These are phyloP conservation scores for Caenorhabditis brenneri DNA, from an alignment of 1,140 invertebrate genomes.

Conservation along the genomic window DNA sequence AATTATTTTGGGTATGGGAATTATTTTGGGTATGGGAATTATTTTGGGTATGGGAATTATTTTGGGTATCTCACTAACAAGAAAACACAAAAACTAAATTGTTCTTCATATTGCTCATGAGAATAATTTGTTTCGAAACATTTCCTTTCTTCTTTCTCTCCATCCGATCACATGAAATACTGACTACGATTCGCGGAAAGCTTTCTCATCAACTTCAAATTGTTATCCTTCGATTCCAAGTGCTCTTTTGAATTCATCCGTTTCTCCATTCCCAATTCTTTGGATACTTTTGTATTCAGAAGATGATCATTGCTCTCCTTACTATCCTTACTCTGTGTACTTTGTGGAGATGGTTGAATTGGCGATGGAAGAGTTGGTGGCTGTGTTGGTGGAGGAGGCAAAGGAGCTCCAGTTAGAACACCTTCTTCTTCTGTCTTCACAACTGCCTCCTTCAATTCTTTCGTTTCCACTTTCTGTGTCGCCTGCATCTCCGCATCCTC, in stretches of 20 bases:
- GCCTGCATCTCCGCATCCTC: neutral
- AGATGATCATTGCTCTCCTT: neutral
- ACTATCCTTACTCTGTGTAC: neutral
- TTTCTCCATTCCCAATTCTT: neutral
- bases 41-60: too few relatives aligned
- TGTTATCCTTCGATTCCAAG: neutral
- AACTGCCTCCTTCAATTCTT: neutral
- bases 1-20: too few relatives aligned
- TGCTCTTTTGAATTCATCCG: neutral
- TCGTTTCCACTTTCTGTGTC: neutral
- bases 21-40: too few relatives aligned
- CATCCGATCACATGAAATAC: neutral
- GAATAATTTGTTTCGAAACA: too few relatives aligned
- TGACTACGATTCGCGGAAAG: neutral
- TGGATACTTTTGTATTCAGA: neutral
- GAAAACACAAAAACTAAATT: too few relatives aligned
- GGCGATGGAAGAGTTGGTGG: neutral
- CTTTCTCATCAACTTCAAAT: neutral
- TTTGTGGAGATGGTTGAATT: too few relatives aligned
- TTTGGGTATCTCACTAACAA: too few relatives aligned
- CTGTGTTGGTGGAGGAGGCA: neutral
- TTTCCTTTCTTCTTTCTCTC: too few relatives aligned
- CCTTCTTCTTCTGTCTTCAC: neutral
- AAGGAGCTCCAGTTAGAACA: neutral
- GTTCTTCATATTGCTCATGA: too few relatives aligned